Percentiles rank a stretch among this genome's conserved stretches.
Evolutionary conservation across 37 sponge, comb jelly and placozoan species (phyloP).

Genomic region (Diacarnus erythraeanus): DNA sequence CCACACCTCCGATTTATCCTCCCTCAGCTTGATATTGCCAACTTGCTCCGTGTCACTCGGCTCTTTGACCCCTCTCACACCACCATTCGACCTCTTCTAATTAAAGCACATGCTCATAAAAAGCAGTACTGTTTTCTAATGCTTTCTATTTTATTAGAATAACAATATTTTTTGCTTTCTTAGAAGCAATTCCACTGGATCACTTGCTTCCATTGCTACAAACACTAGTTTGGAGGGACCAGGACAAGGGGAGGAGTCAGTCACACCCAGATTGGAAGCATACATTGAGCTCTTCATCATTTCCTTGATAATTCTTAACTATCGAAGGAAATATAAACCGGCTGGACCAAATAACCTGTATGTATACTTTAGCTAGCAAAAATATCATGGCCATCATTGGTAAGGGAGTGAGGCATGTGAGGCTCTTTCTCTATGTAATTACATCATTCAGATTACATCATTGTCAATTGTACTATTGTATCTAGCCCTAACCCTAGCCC

Average conservation of each 20-base stretch:
- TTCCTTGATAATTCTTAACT: conserved; percentile 48
- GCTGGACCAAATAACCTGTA: not conserved
- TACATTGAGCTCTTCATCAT: conserved; percentile 66
- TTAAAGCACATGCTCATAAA: conserved; percentile 40
- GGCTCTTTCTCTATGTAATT: too few species aligned
- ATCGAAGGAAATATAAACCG: conserved; percentile 29
- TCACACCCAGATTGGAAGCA: conserved; percentile 24
- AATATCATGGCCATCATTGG: not conserved
- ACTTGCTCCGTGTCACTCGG: conserved; percentile 43
- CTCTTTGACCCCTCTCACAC: conserved; percentile 73
- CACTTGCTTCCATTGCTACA: conserved; percentile 32
- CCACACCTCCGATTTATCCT: conserved; percentile 39
- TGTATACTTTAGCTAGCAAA: not conserved
- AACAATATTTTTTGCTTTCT: too few species aligned
- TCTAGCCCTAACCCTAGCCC: too few species aligned
- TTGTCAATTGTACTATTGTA: too few species aligned
- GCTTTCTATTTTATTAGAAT: too few species aligned
- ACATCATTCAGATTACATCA: too few species aligned
- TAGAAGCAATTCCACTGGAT: conserved; percentile 79
- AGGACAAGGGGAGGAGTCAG: conserved; percentile 11
- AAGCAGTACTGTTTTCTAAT: too few species aligned
- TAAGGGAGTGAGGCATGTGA: too few species aligned
- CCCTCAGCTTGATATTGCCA: conserved; percentile 37
- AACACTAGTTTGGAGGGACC: not conserved
- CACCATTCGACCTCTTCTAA: conserved; percentile 62